Evolutionary conservation across 2,113 vertebrate species (phyloP).

Genomic region (Desmodus rotundus): DNA sequence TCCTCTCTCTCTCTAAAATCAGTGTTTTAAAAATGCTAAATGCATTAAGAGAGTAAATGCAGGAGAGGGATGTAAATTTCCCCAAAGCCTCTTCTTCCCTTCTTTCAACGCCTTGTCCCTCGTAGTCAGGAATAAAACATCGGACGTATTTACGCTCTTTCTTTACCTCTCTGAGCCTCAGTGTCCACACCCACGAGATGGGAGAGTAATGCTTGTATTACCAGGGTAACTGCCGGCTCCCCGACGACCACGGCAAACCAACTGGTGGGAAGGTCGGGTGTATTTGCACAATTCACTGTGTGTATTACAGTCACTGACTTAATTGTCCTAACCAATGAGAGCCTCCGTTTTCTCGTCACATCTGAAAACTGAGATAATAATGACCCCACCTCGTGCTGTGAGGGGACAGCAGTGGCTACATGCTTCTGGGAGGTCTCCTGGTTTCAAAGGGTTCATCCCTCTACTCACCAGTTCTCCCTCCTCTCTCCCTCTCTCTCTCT

Average conservation of each 20-base stretch:
- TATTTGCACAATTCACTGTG: rapidly evolving
- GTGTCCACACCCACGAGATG: background rate
- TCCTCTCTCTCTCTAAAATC: too few species aligned
- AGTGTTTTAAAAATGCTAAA: background rate
- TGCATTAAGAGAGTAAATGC: background rate
- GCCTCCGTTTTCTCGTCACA: background rate
- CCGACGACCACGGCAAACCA: background rate
- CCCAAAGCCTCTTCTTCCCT: background rate
- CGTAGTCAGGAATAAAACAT: background rate
- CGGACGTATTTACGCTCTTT: background rate
- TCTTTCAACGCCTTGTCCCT: background rate
- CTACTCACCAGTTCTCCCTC: background rate
- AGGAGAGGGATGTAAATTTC: background rate
- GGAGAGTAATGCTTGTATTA: background rate
- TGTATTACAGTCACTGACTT: background rate
- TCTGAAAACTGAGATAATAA: background rate
- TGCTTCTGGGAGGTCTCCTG: background rate
- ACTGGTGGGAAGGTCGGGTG: background rate
- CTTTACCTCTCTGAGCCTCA: background rate
- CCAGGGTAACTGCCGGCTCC: background rate
- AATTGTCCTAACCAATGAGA: background rate
- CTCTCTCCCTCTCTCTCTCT: background rate
- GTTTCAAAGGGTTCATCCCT: background rate
- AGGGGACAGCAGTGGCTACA: too few species aligned
- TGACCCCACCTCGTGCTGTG: background rate